Conservation (phyloP, 2,797 vertebrate genomes). For the Mareca penelope region DNA sequence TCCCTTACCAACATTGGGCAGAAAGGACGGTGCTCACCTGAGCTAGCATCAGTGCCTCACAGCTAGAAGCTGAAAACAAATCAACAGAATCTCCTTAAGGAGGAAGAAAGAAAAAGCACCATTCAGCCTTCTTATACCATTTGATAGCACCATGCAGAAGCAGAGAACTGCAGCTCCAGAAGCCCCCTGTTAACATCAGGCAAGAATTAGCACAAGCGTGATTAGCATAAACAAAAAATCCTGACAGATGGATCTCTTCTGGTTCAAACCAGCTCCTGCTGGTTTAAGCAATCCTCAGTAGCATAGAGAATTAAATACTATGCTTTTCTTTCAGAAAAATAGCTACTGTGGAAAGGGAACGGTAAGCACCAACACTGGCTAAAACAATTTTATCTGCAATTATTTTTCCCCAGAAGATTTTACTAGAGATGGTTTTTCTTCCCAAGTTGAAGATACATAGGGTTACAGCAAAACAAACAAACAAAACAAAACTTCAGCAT, state of each 20-base stretch:
- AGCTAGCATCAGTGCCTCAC: background rate
- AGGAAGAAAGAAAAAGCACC: constrained; percentile 27
- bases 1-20: background rate
- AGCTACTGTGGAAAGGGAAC: background rate
- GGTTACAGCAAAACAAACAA: background rate
- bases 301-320: background rate
- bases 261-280: background rate
- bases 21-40: constrained; percentile 10
- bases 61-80: constrained; percentile 10
- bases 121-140: background rate
- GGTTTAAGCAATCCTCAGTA: background rate
- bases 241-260: background rate
- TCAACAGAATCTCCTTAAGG: background rate
- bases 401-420: background rate
- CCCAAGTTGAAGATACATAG: background rate
- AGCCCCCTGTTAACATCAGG: background rate
- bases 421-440: background rate
- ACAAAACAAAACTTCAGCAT: background rate
- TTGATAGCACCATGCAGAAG: background rate
- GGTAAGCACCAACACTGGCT: constrained; percentile 11
- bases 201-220: background rate
- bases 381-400: background rate
- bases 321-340: background rate
- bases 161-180: background rate
- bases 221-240: background rate